Percentiles rank a stretch among this genome's conserved stretches.
Evolutionary conservation across 1,140 invertebrate species (phyloP).

Genomic region (Chironomus striatipennis): DNA sequence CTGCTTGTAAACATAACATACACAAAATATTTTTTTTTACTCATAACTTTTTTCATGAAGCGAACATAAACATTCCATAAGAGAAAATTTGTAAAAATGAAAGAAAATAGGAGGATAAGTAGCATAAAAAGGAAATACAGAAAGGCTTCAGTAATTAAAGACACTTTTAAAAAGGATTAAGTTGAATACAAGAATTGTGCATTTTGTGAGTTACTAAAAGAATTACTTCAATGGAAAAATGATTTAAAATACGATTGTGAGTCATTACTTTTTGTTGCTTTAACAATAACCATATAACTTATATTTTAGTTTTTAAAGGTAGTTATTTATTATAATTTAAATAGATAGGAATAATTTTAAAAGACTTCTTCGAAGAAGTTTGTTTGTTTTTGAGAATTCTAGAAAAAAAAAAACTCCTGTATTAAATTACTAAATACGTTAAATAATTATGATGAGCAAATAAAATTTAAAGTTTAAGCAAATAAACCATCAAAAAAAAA

Average conservation of each 20-base stretch:
- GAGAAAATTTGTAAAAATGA: background rate
- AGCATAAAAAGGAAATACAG: background rate
- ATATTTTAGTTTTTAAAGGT: no score
- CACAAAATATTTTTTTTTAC: background rate
- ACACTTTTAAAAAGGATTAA: background rate
- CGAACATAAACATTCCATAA: no score
- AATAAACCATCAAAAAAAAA: no score
- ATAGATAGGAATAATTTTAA: no score
- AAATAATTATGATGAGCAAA: no score
- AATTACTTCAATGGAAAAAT: background rate
- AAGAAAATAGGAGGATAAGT: background rate
- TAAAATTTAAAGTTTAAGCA: no score
- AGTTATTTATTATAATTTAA: no score
- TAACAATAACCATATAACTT: no score
- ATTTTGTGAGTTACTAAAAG: background rate
- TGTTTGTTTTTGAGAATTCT: no score
- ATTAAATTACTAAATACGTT: no score
- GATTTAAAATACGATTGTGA: background rate
- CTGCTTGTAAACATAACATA: background rate
- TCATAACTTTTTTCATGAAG: background rate
- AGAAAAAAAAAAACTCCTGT: no score
- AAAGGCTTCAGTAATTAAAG: constrained; percentile 13
- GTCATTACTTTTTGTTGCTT: background rate
- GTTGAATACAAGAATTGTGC: background rate
- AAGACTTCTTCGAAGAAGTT: no score